A percentile compares a stretch with the other conserved stretches of the same genome.
Conservation (phyloP, 2,888 invertebrate genomes). For the Mythimna lalbum region DNA sequence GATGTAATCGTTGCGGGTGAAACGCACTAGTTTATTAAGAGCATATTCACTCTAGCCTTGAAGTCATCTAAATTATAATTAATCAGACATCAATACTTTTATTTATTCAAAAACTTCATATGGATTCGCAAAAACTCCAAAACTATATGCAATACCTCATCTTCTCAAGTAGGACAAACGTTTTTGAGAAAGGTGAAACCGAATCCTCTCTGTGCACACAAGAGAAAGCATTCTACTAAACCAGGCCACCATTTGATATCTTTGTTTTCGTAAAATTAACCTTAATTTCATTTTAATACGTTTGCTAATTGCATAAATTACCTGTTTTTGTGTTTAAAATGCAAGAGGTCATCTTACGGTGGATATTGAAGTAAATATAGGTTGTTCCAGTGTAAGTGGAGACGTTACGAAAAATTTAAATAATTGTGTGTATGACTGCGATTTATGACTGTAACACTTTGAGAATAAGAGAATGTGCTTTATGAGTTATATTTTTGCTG, state of each 20-base stretch:
- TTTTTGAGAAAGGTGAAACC: constrained; percentile 42
- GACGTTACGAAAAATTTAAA: constrained; percentile 29
- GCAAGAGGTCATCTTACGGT: constrained; percentile 31
- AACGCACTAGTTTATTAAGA: no score
- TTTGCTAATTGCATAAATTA: constrained; percentile 46
- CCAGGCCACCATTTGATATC: constrained; percentile 42
- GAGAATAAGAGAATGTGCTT: constrained; percentile 36
- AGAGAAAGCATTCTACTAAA: constrained; percentile 52
- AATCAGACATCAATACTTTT: no score
- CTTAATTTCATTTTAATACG: constrained; percentile 55
- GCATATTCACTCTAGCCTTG: no score
- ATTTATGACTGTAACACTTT: constrained; percentile 49
- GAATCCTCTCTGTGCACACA: constrained; percentile 2
- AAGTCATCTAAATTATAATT: no score
- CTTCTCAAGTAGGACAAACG: constrained; percentile 16
- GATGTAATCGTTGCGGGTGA: no score
- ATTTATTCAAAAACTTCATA: background rate
- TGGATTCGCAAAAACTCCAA: background rate
- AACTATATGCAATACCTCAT: background rate
- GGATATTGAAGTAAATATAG: background rate
- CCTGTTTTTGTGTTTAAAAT: constrained; percentile 38
- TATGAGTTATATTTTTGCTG: constrained; percentile 9
- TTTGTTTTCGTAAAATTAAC: constrained; percentile 58
- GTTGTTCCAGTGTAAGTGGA: background rate
- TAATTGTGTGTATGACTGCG: constrained; percentile 4